Evolutionary conservation across 2,113 vertebrate genomes (phyloP), one percentile per base, ranked within the genome.

Genomic region (Microtus pennsylvanicus): DNA sequence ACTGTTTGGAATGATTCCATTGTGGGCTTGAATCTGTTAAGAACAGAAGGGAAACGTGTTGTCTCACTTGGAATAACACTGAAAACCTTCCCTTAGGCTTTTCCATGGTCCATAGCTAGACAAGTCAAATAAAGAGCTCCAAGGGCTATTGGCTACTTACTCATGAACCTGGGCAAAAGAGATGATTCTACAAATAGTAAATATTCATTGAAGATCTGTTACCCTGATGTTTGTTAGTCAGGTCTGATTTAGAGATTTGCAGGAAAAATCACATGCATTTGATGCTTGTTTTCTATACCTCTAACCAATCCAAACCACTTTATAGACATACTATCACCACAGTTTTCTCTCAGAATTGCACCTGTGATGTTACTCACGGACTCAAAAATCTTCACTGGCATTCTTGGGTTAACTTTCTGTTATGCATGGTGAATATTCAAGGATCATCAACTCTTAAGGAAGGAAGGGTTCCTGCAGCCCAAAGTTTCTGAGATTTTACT

Each of bases 1-100:
- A 94, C 28, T 90, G 96, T 87, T 74, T 63, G 55, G 10, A 96
- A 86, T 74, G 58, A 95, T 90, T 94, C 28, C n/a, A 87, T 35
- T 96, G 61, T 47, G 19, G 2, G 42, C 8, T 87, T 69, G 61
- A 85, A 61, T 94, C 69, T 94, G 16, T 92, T 85, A 87, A 33
- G 35, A n/a, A 83, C 63, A 93, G 75, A 91, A 77, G 77, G 42
- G 90, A 76, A 91, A 65, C 21, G 82, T 11, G 80, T 38, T 82
- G 28, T 92, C 47, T 90, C 33, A 85, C 70, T 94, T 94, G 76
- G 30, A 85, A 30, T 92, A 72, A 94, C 87, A 47, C 8, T 67
- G 74, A 58, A 93, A 70, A 69, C 65, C 81, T 95, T 16, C 4
- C 16, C n/a, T 81, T 26, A 55, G 9, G 1, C 77, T 89, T 96